Base-by-base conservation (phyloP, 2,888 invertebrate genomes). In the Nineta flava region DNA sequence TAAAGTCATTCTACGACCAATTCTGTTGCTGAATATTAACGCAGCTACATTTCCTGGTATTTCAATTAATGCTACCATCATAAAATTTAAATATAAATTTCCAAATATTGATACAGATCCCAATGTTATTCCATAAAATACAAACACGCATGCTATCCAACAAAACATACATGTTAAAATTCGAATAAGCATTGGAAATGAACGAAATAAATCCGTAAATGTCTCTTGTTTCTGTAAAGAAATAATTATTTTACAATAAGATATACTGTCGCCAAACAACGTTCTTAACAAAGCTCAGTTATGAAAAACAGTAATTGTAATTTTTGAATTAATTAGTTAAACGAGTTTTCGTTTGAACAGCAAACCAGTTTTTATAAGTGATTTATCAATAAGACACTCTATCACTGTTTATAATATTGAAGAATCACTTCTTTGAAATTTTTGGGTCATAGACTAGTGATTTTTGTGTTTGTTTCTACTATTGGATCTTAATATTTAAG, bases 101-200 rank as follows among this genome's bases (percentile, higher is more conserved):
- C 86, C 87, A 17, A 77, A 77, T 45, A 88, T 65, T 0, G 81
- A 73, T 3, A 86, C 84, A 0, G 87, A 79, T 65, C 84, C 86
- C 49, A 88, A 71, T 0, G 84, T 84, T 38, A 88, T 65, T 0
- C 88, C 88, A 59, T 86, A 87, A 63, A 85, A 88, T 17, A 87
- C 79, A 54, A 87, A 79, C 0, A 83, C 81, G 57, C 82, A 79
- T 0, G 85, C 80, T 15, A 85, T 76, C 86, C 86, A 87, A 69
- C 84, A 85, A 56, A 84, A 75, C n/a, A 81, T 80, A 55, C 84
- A 83, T 47, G 79, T 77, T 1, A 72, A 56, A 44, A 80, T 65
- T 34, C 81, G 68, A 0, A 69, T 58, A 13, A 38, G 2, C 38
- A 38, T 38, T 15, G n/a, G 38, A 38, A 2, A 38, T 15, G 38